Evolutionary conservation across 1,140 invertebrate species (phyloP), one percentile per base, ranked within the genome.

Genomic region (Battus philenor): DNA sequence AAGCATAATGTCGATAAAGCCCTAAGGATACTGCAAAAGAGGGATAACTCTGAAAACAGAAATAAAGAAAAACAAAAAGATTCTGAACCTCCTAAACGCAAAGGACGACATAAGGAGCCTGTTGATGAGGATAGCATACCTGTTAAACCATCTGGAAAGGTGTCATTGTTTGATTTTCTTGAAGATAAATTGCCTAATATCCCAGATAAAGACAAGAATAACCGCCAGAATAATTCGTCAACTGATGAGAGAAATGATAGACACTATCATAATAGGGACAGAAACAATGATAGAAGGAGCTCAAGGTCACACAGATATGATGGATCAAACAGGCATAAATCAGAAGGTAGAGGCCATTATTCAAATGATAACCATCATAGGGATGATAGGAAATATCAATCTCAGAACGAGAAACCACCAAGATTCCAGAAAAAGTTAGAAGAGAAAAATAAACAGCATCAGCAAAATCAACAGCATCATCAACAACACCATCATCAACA

Each of bases 131-230:
- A 88, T 44, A 88, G 87, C 43, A 88, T 89, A 31, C 87, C 87
- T 2, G 79, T 89, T 11, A 95, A 94, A 78, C 94, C 94, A 1
- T 93, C 93, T 43, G 94, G 92, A 10, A 94, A 93, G 73, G 91
- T 95, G 0, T 95, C 94, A 0, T 78, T 97, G 1, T 96, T 96
- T 85, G 94, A 95, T 76, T 97, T 95, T 69, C 86, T 97, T 2
- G 93, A 95, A 70, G 91, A 93, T 57, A 95, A 95, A 86, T 83
- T 96, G 12, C 92, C 92, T 31, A 85, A 90, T 46, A 88, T 90
- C 13, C 71, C 80, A 46, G 84, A 86, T 39, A 80, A 69, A 30
- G 81, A 87, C 26, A 81, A 59, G 44, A 75, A 68, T 44, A 78
- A 46, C 36, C 60, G 78, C 8, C 55, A 72, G 47, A 62, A 68